Base-by-base conservation (phyloP, 2,888 invertebrate genomes). In the Andrena camellia region DNA sequence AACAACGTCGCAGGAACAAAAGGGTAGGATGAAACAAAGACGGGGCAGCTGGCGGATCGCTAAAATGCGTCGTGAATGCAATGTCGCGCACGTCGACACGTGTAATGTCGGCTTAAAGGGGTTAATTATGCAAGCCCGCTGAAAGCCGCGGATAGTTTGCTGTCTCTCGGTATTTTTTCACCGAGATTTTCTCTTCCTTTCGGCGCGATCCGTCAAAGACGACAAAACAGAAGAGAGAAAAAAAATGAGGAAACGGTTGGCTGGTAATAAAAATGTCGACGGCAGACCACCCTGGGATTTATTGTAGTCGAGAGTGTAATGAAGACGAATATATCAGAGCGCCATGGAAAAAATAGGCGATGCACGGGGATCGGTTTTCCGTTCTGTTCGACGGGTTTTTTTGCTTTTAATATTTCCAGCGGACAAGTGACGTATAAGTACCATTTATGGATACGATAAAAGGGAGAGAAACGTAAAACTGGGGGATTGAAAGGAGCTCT, bases 121-220 rank as follows among this genome's bases (percentile, higher is more conserved):
- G 83, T 86, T 84, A 86, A 86, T 86, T 81, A 86, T 72, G 84
- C 76, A 79, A 77, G 57, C 72, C 73, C 70, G 63, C 48, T 80
- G 79, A 76, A 84, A 75, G 78, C 84, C 78, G 29, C 68, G 75
- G 75, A 83, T 71, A 74, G 79, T 79, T 84, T 66, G 59, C 75
- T 23, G 67, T 73, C 50, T 29, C 70, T 67, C 23, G 74, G 42
- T 67, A 76, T 74, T 81, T 74, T 76, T 64, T 73, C 26, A 31
- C 17, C 33, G 64, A 64, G 70, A 70, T 67, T 72, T 52, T 52
- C 70, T 35, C 48, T 57, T 54, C 52, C 26, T 20, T 54, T 33
- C 17, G 35, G 59, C 57, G 52, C 57, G 59, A 84, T 78, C 63
- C 74, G 71, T 78, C 60, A 72, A 75, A 78, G 78, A 66, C 74